These are phyloP conservation scores for Iguana delicatissima DNA, from an alignment of 2,797 vertebrate species.

Conservation along the genomic window DNA sequence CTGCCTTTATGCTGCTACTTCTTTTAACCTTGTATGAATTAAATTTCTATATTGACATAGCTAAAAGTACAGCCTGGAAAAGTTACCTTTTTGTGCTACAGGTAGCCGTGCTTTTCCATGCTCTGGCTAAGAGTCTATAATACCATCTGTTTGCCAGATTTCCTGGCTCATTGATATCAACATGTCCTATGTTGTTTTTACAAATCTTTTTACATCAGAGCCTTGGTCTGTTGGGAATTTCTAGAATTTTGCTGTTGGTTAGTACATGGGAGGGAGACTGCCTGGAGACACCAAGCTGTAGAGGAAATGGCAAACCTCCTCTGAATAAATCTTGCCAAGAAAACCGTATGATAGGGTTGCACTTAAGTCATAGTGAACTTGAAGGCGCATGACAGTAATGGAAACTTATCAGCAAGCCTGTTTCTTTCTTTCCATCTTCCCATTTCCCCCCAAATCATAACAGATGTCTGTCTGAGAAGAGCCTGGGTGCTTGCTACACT, in stretches of 20 bases:
- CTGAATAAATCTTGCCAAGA: too few relatives aligned
- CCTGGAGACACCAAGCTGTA: too few relatives aligned
- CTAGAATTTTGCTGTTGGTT: not conserved
- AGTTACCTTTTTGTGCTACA: too few relatives aligned
- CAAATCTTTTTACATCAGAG: not conserved
- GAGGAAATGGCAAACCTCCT: too few relatives aligned
- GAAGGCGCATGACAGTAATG: too few relatives aligned
- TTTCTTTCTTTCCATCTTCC: too few relatives aligned
- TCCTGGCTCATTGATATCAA: slow-evolving; percentile 1
- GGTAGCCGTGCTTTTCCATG: too few relatives aligned
- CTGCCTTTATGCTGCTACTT: not conserved
- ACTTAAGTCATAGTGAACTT: too few relatives aligned
- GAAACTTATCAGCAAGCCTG: not conserved
- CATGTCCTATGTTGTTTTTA: not conserved
- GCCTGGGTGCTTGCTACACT: not conserved
- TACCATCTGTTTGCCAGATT: not conserved
- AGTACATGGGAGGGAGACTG: too few relatives aligned
- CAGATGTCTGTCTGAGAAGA: slow-evolving; percentile 15
- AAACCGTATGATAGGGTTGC: too few relatives aligned
- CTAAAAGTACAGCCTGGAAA: too few relatives aligned
- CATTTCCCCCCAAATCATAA: not conserved
- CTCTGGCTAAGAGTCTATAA: slow-evolving; percentile 6
- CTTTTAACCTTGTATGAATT: not conserved
- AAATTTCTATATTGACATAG: not conserved
- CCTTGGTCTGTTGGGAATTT: not conserved